Conservation (phyloP, 1,140 invertebrate genomes). For the Cephus cinctus region DNA sequence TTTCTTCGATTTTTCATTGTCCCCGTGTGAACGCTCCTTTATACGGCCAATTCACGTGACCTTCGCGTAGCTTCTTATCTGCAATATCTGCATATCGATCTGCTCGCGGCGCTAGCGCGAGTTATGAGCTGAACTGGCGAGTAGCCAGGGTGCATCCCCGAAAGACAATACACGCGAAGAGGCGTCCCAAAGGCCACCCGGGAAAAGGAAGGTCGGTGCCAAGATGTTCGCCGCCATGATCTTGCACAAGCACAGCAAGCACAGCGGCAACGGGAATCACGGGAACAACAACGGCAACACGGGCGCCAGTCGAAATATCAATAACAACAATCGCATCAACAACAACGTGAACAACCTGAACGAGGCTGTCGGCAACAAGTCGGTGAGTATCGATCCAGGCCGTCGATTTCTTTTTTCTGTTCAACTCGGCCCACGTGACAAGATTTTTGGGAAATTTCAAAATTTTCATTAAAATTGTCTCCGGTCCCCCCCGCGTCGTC, state of each 20-base stretch:
- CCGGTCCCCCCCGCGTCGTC: too few species aligned
- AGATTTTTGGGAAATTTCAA: too few species aligned
- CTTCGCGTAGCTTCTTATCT: not conserved
- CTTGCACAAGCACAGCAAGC: constrained; percentile 47
- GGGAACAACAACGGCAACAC: constrained; percentile 35
- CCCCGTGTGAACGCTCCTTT: not conserved
- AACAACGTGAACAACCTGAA: constrained; percentile 41
- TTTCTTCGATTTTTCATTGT: too few species aligned
- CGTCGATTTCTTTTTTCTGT: too few species aligned
- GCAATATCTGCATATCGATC: not conserved
- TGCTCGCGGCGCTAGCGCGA: too few species aligned
- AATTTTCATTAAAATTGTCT: too few species aligned
- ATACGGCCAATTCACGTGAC: not conserved
- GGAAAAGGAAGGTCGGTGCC: too few species aligned
- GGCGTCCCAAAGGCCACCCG: too few species aligned
- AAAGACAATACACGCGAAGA: too few species aligned
- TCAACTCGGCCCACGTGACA: too few species aligned
- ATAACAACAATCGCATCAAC: constrained; percentile 40
- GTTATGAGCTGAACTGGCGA: too few species aligned
- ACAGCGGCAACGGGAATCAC: constrained; percentile 36
- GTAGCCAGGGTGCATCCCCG: constrained; percentile 10
- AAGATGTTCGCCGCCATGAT: constrained; percentile 55
- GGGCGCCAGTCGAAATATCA: constrained; percentile 25
- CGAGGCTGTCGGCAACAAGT: constrained; percentile 32
- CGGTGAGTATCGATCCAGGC: constrained; percentile 47